phyloP scores from a whole-genome alignment of 2,113 vertebrate genomes.

The Cinclus cinclus region DNA sequence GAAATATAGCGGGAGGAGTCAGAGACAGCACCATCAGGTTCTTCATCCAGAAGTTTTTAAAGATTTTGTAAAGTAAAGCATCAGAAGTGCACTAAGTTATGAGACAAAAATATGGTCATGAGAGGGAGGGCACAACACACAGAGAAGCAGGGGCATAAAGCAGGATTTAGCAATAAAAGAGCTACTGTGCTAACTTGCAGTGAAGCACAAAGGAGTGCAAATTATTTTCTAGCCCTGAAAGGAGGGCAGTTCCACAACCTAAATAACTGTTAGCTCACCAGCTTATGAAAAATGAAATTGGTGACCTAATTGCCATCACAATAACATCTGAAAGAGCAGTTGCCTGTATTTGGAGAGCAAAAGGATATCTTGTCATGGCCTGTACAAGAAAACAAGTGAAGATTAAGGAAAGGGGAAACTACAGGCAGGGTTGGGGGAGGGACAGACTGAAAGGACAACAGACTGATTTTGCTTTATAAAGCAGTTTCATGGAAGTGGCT shows the following conservation, averaged over 20 bases:
- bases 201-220: constrained; percentile 1
- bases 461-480: not conserved
- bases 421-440: not conserved
- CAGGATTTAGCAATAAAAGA: constrained; percentile 53
- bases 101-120: not conserved
- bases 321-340: not conserved
- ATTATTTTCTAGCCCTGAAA: constrained; percentile 56
- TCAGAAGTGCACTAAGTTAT: not conserved
- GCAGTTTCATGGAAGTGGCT: not conserved
- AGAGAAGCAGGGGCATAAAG: not conserved
- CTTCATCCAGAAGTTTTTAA: not conserved
- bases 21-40: not conserved
- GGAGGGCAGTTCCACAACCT: constrained; percentile 4
- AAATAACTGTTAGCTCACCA: not conserved
- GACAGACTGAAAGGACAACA: not conserved
- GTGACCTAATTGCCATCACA: constrained; percentile 1
- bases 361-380: not conserved
- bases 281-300: not conserved
- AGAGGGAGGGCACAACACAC: not conserved
- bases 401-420: not conserved
- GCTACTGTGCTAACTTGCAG: constrained; percentile 60
- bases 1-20: not conserved
- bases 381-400: not conserved
- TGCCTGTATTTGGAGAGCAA: not conserved
- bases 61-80: not conserved